Percentiles rank a stretch among this genome's conserved stretches.
Conservation (phyloP, 2,888 invertebrate genomes). For the Drosophila engyochracea region DNA sequence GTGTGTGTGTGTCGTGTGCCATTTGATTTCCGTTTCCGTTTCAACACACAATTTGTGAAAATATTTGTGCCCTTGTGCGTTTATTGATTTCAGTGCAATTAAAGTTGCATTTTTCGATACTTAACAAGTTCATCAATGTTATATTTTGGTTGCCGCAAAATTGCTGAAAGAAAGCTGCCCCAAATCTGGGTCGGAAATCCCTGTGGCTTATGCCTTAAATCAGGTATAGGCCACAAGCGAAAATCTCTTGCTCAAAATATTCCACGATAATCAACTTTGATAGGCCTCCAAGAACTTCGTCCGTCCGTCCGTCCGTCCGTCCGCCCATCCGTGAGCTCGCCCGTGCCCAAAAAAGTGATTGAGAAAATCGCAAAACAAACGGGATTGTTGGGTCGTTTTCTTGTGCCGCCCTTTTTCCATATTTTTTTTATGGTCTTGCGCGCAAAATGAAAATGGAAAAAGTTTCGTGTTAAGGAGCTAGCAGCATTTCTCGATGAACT, state of each 20-base stretch:
- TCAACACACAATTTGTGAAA: conserved; percentile 42
- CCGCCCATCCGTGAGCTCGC: neutral
- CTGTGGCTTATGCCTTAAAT: conserved; percentile 65
- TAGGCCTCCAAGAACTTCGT: conserved; percentile 45
- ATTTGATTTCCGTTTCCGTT: conserved; percentile 51
- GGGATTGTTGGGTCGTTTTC: conserved; percentile 10
- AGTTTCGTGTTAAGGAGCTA: conserved; percentile 66
- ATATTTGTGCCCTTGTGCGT: conserved; percentile 31
- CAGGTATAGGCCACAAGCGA: conserved; percentile 67
- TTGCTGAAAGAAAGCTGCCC: conserved; percentile 23
- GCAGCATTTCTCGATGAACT: conserved; percentile 63
- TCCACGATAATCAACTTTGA: conserved; percentile 77
- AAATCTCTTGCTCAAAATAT: conserved; percentile 71
- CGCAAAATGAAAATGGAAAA: conserved; percentile 64
- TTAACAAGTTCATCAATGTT: conserved; percentile 71
- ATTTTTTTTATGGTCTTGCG: conserved; percentile 64
- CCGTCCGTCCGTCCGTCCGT: neutral
- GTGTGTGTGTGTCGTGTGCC: conserved; percentile 22
- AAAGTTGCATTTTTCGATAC: conserved; percentile 56
- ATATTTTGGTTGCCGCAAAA: conserved; percentile 19
- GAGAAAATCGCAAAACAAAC: conserved; percentile 57
- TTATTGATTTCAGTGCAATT: conserved; percentile 53
- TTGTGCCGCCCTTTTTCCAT: conserved; percentile 43
- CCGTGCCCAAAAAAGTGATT: conserved; percentile 59
- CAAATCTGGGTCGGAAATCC: conserved; percentile 66